Percentiles rank a stretch among this genome's conserved stretches.
Evolutionary conservation across 2,797 vertebrate genomes (phyloP).

Genomic region (Cuniculus paca): DNA sequence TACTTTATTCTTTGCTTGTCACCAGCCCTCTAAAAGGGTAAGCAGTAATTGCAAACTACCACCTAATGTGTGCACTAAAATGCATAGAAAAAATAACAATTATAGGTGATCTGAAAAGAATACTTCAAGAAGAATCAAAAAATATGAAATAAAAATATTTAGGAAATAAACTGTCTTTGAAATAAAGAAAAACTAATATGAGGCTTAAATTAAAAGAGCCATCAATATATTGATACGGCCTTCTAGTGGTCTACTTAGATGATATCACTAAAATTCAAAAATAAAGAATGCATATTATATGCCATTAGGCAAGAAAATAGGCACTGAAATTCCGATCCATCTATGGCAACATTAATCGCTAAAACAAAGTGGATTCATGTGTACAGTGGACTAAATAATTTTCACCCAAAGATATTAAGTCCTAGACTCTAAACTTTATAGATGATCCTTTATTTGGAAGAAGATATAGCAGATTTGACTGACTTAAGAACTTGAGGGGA

Average conservation of each 20-base stretch:
- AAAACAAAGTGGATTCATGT: not conserved
- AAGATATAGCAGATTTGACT: not conserved
- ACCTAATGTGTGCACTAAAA: not conserved
- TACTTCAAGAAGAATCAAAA: not conserved
- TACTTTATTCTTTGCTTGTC: not conserved
- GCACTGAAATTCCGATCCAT: not conserved
- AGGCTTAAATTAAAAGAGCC: conserved; percentile 5
- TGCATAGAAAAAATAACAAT: not conserved
- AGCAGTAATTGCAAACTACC: not conserved
- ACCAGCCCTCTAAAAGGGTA: not conserved
- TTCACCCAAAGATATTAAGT: not conserved
- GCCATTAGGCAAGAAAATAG: not conserved
- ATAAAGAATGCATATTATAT: not conserved
- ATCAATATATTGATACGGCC: not conserved
- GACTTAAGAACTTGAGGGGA: not conserved
- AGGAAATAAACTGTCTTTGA: not conserved
- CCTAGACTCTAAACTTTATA: not conserved
- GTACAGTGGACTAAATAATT: not conserved
- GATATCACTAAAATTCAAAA: not conserved
- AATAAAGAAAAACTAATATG: not conserved
- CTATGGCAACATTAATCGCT: not conserved
- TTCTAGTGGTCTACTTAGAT: not conserved
- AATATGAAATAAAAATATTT: not conserved
- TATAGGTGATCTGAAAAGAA: not conserved
- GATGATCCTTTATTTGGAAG: not conserved